Base-by-base conservation (phyloP, 2,888 invertebrate genomes). In the Glyphotaelius pellucidus region DNA sequence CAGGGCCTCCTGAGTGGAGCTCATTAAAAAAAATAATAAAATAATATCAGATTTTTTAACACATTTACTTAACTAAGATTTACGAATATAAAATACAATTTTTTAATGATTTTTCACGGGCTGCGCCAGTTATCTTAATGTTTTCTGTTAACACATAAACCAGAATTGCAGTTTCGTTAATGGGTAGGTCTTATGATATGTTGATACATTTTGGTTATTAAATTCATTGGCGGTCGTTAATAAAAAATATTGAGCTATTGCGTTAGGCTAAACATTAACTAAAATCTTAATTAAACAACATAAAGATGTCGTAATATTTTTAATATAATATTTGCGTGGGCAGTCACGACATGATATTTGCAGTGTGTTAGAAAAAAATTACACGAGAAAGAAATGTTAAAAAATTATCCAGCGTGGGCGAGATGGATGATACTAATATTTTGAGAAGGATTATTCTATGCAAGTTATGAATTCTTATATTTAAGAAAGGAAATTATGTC, bases 251-350 rank as follows among this genome's bases (percentile, higher is more conserved):
- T 67, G 67, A 67, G 67, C 25, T 67, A 25, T 67, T 67, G 67
- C 25, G 67, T 67, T 25, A 67, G 67, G 67, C 9, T 25, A 67
- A 25, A 67, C 67, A 67, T 67, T 67, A 67, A 67, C 67, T 67
- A 67, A 67, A n/a, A 67, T 67, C 67, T n/a, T 67, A 67, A 67
- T 67, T 67, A 67, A n/a, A 67, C 67, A 67, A 67, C 67, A 67
- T 67, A n/a, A 67, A 67, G 25, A 1, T 67, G 25, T 25, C n/a
- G 25, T 67, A 67, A 67, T n/a, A 67, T 67, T 67, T 67, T 67
- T 25, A 25, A 67, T 67, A 25, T 67, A 7, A 67, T 67, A 67
- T 67, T 67, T 67, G 25, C 67, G 67, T 67, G 67, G 67, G 67
- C 67, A 25, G 67, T 67, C 67, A 67, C 67, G 67, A 67, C 67